Conservation (phyloP, 2,888 invertebrate species). For the Synanthedon vespiformis region DNA sequence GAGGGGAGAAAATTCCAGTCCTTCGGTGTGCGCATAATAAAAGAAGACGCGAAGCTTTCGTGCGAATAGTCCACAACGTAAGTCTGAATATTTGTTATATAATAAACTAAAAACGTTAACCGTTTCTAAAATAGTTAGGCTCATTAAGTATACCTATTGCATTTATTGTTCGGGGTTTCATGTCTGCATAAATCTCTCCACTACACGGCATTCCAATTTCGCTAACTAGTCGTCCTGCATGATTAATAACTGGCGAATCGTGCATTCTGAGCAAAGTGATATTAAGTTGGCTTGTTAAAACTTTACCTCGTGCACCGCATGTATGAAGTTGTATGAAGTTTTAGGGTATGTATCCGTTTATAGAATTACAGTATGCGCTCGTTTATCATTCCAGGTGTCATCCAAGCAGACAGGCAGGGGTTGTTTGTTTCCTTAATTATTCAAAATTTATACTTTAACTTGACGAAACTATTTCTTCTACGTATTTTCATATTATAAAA, state of each 20-base stretch:
- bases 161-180: not conserved
- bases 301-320: slow-evolving; percentile 52
- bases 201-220: slow-evolving; percentile 44
- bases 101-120: too few relatives aligned
- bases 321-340: slow-evolving; percentile 51
- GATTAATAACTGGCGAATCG: slow-evolving; percentile 67
- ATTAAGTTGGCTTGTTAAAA: slow-evolving; percentile 72
- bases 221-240: slow-evolving; percentile 64
- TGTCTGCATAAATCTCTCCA: not conserved
- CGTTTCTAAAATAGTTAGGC: too few relatives aligned
- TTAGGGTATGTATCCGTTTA: slow-evolving; percentile 33
- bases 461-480: not conserved
- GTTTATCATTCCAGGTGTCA: slow-evolving; percentile 32
- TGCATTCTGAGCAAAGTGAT: slow-evolving; percentile 64
- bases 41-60: too few relatives aligned
- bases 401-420: slow-evolving; percentile 6
- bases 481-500: not conserved
- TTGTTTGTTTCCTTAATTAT: slow-evolving; percentile 27
- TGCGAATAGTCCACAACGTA: too few relatives aligned
- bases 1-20: too few relatives aligned
- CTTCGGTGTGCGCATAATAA: too few relatives aligned
- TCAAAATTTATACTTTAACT: slow-evolving; percentile 6
- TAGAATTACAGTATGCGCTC: slow-evolving; percentile 33
- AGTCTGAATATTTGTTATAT: too few relatives aligned
- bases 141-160: not conserved